Evolutionary conservation across 2,888 invertebrate genomes (phyloP), one percentile per base, ranked within the genome.

Genomic region (Melanchra persicariae): DNA sequence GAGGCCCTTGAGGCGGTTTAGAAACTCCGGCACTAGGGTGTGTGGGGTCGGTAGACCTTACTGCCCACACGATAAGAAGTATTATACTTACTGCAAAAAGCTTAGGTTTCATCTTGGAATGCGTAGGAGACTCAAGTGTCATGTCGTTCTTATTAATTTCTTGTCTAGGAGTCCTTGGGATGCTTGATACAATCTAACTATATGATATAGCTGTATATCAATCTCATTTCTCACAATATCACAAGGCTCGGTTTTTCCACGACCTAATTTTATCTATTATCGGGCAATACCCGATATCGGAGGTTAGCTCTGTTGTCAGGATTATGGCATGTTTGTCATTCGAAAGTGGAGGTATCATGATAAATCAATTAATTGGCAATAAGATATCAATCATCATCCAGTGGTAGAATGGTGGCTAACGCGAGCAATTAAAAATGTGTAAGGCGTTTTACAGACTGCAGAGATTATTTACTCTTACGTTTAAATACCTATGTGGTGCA

Each of bases 181-280:
- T n/a, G 15, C 12, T 45, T 45, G 34, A 72, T 59, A 37, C 12
- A 45, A 45, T 47, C 22, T 74, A 24, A 51, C 60, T 24, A 40
- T 34, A 40, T 19, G 45, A 45, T 17, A 17, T 9, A 30, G 10
- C 22, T 34, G 15, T 54, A 47, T 34, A 49, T 49, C 9, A 30
- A 26, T 15, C 4, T 17, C 47, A 40, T 15, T 40, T 74, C 15
- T 17, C 10, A 72, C 24, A 52, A 51, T 24, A 61, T 45, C 26
- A 49, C n/a, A 43, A 40, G n/a, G 12, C 12, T 17, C 12, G 65
- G 65, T 55, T 65, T 71, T 71, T 74, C 71, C 75, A 34, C 65
- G 65, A 55, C 55, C 71, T 15, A 71, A 65, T 74, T n/a, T n/a
- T 64, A 57, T 8, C 37, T 54, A 62, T 45, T 54, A 65, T 7